phyloP scores from a whole-genome alignment of 2,113 vertebrate genomes.

The Loxodonta africana region DNA sequence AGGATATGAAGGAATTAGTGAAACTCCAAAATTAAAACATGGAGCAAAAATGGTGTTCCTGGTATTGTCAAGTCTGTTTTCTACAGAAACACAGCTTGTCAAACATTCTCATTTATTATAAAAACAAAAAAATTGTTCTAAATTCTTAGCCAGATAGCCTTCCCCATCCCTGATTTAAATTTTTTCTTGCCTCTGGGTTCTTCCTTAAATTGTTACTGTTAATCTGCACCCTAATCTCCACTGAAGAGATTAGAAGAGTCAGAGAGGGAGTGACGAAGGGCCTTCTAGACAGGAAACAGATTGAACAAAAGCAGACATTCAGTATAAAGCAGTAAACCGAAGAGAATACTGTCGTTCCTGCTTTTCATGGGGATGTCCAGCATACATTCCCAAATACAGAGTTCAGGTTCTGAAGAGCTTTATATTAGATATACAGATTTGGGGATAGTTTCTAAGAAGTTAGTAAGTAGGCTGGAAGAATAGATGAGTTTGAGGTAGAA shows the following conservation, averaged over 20 bases:
- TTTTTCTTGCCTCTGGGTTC: not conserved
- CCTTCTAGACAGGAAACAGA: not conserved
- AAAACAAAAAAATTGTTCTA: conserved; percentile 31
- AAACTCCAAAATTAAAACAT: not conserved
- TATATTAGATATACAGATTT: not conserved
- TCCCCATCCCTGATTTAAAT: not conserved
- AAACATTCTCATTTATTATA: conserved; percentile 44
- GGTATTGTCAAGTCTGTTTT: not conserved
- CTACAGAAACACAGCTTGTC: not conserved
- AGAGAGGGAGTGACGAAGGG: not conserved
- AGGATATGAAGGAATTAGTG: not conserved
- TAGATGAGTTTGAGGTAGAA: not conserved
- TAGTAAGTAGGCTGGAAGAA: not conserved
- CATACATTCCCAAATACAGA: not conserved
- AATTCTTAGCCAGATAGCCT: not conserved
- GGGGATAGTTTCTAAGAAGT: not conserved
- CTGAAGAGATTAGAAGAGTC: conserved; percentile 4
- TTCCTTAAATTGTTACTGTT: conserved; percentile 47
- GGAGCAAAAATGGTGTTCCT: not conserved
- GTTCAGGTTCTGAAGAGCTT: conserved; percentile 13
- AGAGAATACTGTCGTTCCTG: not conserved
- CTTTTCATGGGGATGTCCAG: not conserved
- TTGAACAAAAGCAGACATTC: not conserved
- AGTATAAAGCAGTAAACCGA: not conserved
- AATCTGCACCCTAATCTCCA: conserved; percentile 21